These are phyloP conservation scores for Ctenodactylus gundi DNA, from an alignment of 2,113 vertebrate genomes.

Conservation along the genomic window DNA sequence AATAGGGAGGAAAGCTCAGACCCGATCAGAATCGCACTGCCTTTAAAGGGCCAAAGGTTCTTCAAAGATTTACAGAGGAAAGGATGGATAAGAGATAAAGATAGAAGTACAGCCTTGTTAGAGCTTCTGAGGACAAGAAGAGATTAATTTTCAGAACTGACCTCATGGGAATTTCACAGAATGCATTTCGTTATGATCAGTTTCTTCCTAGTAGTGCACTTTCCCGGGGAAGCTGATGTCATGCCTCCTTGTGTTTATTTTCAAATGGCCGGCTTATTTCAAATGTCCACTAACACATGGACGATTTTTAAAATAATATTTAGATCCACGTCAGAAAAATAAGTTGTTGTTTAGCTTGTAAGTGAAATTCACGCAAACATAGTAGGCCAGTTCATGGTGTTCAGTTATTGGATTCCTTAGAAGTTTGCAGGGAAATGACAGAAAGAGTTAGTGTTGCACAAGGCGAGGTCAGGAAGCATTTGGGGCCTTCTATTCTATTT, in stretches of 20 bases:
- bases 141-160: neutral
- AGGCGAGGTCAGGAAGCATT: neutral
- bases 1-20: neutral
- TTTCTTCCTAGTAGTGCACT: neutral
- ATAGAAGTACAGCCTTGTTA: neutral
- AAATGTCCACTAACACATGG: neutral
- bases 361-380: neutral
- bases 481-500: neutral
- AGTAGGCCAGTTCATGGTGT: neutral
- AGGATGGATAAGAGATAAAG: neutral
- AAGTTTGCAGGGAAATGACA: neutral
- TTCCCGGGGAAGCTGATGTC: neutral
- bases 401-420: neutral
- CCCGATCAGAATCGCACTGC: neutral
- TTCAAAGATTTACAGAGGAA: neutral
- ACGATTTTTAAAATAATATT: neutral
- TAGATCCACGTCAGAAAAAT: constrained; percentile 4
- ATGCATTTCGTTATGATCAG: neutral
- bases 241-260: neutral
- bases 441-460: neutral
- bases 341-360: neutral
- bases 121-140: neutral
- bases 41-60: neutral
- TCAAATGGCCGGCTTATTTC: no score
- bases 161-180: neutral